Conservation (phyloP, 2,113 vertebrate species). For the Phalacrocorax aristotelis region DNA sequence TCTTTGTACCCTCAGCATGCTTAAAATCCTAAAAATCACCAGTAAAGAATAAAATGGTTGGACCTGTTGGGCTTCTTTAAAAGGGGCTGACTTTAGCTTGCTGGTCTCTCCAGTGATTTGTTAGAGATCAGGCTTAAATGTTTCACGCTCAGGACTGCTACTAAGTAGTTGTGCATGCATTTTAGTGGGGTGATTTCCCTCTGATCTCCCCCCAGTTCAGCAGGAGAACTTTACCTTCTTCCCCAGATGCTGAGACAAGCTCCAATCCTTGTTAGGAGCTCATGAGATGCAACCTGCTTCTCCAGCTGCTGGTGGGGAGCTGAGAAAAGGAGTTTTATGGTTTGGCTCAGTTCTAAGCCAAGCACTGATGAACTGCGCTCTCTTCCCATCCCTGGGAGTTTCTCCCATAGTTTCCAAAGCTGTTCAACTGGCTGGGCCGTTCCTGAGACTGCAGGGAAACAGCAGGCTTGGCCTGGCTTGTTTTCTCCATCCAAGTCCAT, state of each 20-base stretch:
- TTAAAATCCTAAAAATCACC: background rate
- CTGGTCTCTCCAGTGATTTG: background rate
- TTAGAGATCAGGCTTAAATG: background rate
- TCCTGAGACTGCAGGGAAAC: background rate
- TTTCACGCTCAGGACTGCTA: background rate
- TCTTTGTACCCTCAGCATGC: background rate
- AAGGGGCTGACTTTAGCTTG: background rate
- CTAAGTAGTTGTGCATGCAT: rapidly evolving
- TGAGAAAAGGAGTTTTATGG: background rate
- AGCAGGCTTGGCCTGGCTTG: background rate
- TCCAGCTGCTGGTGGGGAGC: background rate
- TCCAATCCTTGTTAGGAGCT: background rate
- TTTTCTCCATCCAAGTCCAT: background rate
- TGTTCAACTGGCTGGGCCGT: background rate
- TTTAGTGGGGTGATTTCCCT: background rate
- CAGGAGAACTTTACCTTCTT: background rate
- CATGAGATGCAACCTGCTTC: background rate
- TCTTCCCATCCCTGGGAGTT: background rate
- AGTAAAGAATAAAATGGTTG: background rate
- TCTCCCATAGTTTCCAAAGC: background rate
- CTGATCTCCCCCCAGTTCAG: background rate
- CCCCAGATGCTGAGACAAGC: background rate
- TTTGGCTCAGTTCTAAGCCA: background rate
- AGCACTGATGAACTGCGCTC: rapidly evolving
- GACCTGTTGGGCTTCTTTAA: background rate